Evolutionary conservation across 2,888 invertebrate species (phyloP).

Genomic region (Hydropsyche betteni): DNA sequence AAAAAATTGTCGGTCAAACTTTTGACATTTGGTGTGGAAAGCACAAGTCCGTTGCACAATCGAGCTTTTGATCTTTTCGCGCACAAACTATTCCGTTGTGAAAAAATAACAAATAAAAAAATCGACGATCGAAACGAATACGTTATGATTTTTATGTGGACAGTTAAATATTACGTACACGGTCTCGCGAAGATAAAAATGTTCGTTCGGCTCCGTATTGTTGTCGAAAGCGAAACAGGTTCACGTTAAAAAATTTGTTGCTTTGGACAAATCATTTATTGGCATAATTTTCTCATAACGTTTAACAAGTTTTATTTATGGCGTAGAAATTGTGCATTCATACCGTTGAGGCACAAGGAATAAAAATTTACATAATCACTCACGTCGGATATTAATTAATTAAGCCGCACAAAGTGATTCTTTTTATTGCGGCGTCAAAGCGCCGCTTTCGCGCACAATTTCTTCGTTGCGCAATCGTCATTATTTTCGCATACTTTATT

Average conservation of each 20-base stretch:
- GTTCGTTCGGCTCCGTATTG: conserved; percentile 16
- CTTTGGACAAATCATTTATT: conserved; percentile 20
- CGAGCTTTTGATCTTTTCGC: background rate
- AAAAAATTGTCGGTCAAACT: no score
- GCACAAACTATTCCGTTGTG: background rate
- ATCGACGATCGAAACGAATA: conserved; percentile 17
- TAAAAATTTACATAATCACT: background rate
- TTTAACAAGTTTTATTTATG: conserved; percentile 26
- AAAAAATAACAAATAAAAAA: background rate
- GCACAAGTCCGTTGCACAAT: conserved; percentile 6
- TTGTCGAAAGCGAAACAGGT: conserved; percentile 21
- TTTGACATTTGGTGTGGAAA: background rate
- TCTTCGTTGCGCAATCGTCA: background rate
- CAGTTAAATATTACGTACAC: conserved; percentile 30
- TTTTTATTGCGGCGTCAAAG: background rate
- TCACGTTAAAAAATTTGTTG: conserved; percentile 28
- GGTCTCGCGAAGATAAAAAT: background rate
- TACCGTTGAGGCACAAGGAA: background rate
- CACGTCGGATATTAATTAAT: conserved; percentile 24
- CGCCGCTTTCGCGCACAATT: background rate
- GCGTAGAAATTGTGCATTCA: conserved; percentile 12
- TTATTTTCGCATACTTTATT: background rate
- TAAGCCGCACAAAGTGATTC: background rate
- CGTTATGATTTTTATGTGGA: conserved; percentile 13
- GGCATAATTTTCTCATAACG: conserved; percentile 26